Evolutionary conservation across 2,888 invertebrate species (phyloP).

Genomic region (Lampropteryx suffumata): DNA sequence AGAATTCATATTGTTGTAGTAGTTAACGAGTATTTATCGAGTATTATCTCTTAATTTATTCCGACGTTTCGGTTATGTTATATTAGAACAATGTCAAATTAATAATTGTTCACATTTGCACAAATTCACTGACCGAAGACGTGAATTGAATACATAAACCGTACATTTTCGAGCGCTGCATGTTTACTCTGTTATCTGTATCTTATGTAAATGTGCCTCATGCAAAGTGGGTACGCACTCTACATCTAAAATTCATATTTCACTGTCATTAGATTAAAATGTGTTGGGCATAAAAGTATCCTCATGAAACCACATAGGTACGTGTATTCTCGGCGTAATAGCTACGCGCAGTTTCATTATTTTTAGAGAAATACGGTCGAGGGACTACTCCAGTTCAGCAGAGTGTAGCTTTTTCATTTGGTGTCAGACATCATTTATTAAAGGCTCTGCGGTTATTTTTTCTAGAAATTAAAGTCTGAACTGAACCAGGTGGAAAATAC

Average conservation of each 20-base stretch:
- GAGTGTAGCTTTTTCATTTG: constrained; percentile 17
- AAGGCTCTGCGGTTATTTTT: constrained; percentile 18
- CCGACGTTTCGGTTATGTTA: too few relatives aligned
- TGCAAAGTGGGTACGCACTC: constrained; percentile 30
- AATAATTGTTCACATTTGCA: not conserved
- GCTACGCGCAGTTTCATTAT: constrained; percentile 25
- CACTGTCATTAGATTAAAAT: constrained; percentile 37
- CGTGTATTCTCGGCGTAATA: constrained; percentile 19
- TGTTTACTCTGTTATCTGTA: not conserved
- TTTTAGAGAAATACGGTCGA: constrained; percentile 21
- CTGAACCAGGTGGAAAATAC: not conserved
- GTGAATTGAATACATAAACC: too few relatives aligned
- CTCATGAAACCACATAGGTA: constrained; percentile 26
- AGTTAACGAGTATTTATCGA: too few relatives aligned
- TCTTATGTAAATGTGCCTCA: constrained; percentile 1
- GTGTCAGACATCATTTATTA: constrained; percentile 14
- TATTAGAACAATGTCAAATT: too few relatives aligned
- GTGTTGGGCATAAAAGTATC: constrained; percentile 35
- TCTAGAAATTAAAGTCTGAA: constrained; percentile 14
- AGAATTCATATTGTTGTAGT: too few relatives aligned
- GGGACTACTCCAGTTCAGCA: constrained; percentile 5
- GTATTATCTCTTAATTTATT: too few relatives aligned
- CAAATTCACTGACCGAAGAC: too few relatives aligned
- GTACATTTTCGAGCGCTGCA: too few relatives aligned
- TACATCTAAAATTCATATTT: constrained; percentile 36